Percentiles rank a stretch among this genome's conserved stretches.
Evolutionary conservation across 2,797 vertebrate species (phyloP).

Genomic region (Oreortyx pictus): DNA sequence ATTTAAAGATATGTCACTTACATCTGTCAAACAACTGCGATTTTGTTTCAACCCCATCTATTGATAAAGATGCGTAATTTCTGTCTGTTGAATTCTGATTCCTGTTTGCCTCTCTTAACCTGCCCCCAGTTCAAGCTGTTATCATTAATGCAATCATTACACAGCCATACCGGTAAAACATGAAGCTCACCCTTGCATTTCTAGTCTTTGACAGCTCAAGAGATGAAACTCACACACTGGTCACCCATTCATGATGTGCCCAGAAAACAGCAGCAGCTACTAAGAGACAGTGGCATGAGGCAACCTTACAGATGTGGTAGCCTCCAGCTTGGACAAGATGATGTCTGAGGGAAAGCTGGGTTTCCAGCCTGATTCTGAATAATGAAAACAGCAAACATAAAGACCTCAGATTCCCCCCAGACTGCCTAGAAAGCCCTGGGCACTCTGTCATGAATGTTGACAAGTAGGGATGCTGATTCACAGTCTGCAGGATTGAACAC

Average conservation of each 20-base stretch:
- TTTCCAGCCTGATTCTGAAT: neutral
- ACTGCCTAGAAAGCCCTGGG: neutral
- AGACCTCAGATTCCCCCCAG: neutral
- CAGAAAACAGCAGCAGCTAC: fast-evolving
- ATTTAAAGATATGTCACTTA: neutral
- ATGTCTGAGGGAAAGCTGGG: fast-evolving
- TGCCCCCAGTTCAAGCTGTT: neutral
- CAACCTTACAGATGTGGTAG: neutral
- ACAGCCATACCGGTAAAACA: neutral
- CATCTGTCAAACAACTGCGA: neutral
- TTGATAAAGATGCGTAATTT: neutral
- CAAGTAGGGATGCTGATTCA: neutral
- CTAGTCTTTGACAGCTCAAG: neutral
- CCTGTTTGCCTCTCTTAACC: neutral
- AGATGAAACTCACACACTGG: neutral
- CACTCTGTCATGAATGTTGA: too few species aligned
- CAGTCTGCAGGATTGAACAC: neutral
- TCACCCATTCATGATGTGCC: neutral
- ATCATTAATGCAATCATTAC: fast-evolving
- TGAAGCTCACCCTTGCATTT: neutral
- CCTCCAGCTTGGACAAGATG: neutral
- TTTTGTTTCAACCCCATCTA: neutral
- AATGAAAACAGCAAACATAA: neutral
- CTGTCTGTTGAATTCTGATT: neutral
- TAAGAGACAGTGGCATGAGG: neutral